phyloP scores from a whole-genome alignment of 2,888 invertebrate genomes.

The Drosophila colorata region DNA sequence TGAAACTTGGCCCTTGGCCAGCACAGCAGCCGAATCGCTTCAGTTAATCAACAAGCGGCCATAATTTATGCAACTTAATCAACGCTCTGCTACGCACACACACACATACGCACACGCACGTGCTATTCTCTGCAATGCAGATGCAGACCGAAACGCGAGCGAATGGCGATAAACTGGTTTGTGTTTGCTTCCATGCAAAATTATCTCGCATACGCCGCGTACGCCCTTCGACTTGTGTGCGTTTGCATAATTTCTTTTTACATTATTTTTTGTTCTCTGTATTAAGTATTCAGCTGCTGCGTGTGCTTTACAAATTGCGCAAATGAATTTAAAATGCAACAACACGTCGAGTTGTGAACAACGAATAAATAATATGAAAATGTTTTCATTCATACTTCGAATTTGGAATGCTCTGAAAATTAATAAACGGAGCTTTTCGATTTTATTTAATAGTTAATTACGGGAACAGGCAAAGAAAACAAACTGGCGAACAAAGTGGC shows the following conservation, averaged over 20 bases:
- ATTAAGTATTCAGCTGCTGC: background rate
- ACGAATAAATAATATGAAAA: constrained; percentile 4
- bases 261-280: constrained; percentile 28
- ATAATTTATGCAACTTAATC: constrained; percentile 74
- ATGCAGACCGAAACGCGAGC: background rate
- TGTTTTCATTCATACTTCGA: background rate
- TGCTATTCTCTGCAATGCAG: background rate
- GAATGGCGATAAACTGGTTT: constrained; percentile 15
- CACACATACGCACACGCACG: background rate
- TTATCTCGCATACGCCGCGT: constrained; percentile 61
- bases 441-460: too few species aligned
- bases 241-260: constrained; percentile 31
- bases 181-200: constrained; percentile 31
- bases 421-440: too few species aligned
- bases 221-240: constrained; percentile 19
- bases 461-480: too few species aligned
- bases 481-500: too few species aligned
- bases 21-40: constrained; percentile 10
- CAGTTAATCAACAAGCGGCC: constrained; percentile 57
- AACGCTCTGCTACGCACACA: constrained; percentile 28
- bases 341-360: constrained; percentile 11
- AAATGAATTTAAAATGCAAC: constrained; percentile 52
- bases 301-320: constrained; percentile 36
- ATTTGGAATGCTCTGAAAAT: constrained; percentile 16
- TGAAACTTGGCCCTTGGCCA: constrained; percentile 7